These are phyloP conservation scores for Polymixis flavicincta DNA, from an alignment of 2,888 invertebrate species.

Conservation along the genomic window DNA sequence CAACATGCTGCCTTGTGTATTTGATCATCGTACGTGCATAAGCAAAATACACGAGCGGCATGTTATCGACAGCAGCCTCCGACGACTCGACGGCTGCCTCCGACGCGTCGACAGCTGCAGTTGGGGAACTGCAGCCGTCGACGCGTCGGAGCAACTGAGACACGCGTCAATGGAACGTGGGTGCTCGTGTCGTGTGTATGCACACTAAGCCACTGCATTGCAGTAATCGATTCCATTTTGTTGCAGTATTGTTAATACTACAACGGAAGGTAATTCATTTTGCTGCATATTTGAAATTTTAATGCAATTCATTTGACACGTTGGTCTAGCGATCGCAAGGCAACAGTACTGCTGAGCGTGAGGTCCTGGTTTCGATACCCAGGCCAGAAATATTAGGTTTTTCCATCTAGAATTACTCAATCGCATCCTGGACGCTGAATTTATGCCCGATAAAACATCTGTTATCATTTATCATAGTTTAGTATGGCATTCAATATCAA, in stretches of 20 bases:
- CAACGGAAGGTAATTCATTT: not conserved
- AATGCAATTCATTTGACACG: not conserved
- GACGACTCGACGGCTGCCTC: too few species aligned
- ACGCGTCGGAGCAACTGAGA: too few species aligned
- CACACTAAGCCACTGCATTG: slow-evolving; percentile 3
- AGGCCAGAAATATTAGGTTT: not conserved
- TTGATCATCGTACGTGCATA: too few species aligned
- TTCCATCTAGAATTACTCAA: not conserved
- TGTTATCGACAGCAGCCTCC: too few species aligned
- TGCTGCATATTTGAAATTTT: not conserved
- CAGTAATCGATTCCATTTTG: slow-evolving; percentile 6
- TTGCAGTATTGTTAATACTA: not conserved
- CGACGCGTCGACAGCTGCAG: too few species aligned
- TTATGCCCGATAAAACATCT: not conserved
- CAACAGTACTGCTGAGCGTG: not conserved
- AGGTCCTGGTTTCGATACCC: not conserved
- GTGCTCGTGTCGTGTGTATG: too few species aligned
- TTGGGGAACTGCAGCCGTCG: too few species aligned
- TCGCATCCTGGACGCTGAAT: not conserved
- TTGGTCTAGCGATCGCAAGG: not conserved
- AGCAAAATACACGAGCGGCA: too few species aligned
- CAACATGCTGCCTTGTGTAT: too few species aligned
- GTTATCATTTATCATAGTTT: not conserved
- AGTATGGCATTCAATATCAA: slow-evolving; percentile 21
- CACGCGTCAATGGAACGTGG: too few species aligned